Percentiles rank a stretch among this genome's conserved stretches.
Evolutionary conservation across 2,888 invertebrate species (phyloP).

Genomic region (Nemotelus nigrinus): DNA sequence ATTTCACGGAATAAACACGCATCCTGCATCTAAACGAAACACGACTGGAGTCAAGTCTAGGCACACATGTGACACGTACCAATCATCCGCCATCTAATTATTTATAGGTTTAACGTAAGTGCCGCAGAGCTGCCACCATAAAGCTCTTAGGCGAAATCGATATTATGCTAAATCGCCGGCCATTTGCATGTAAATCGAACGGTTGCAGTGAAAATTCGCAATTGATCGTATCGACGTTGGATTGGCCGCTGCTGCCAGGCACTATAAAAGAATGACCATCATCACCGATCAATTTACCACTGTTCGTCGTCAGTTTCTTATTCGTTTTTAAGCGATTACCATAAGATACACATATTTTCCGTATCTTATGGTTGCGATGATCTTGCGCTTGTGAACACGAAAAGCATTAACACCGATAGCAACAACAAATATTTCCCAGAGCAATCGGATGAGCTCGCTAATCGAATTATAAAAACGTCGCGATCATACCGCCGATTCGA

Average conservation of each 20-base stretch:
- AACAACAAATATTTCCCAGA: constrained; percentile 14
- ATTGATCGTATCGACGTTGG: constrained; percentile 7
- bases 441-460: constrained; percentile 19
- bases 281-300: constrained; percentile 8
- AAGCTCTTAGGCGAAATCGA: constrained; percentile 48
- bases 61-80: constrained; percentile 26
- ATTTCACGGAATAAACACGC: too few species aligned
- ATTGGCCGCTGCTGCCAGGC: constrained; percentile 9
- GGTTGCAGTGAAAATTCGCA: constrained; percentile 32
- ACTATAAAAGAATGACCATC: constrained; percentile 9
- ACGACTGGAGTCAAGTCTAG: neutral
- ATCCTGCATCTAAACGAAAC: too few species aligned
- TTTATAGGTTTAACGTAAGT: constrained; percentile 16
- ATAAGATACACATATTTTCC: constrained; percentile 25
- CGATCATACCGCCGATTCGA: neutral
- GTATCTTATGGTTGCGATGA: constrained; percentile 22
- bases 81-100: constrained; percentile 33
- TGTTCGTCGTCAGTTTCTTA: neutral
- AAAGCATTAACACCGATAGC: too few species aligned
- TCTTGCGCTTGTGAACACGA: neutral
- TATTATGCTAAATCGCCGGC: constrained; percentile 48
- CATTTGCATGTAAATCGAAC: constrained; percentile 48
- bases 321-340: neutral
- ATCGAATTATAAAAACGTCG: constrained; percentile 30
- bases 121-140: constrained; percentile 35